Base-by-base conservation (phyloP, 2,113 vertebrate genomes). In the Tichodroma muraria region DNA sequence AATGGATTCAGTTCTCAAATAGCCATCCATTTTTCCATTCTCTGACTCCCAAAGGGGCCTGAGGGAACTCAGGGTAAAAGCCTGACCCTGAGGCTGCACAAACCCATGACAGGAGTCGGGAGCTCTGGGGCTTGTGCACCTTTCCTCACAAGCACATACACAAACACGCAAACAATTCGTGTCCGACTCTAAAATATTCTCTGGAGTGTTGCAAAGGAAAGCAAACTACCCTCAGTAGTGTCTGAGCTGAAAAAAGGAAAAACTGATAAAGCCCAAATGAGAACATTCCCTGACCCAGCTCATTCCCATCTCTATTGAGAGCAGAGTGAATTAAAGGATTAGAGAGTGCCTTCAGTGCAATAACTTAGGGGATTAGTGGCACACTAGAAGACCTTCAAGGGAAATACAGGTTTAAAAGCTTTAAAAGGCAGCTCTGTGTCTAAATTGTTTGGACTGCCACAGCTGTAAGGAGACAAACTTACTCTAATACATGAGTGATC, bases 371-470 rank as follows among this genome's bases (percentile, higher is more conserved):
- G 94, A 96, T 96, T 95, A 95, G 93, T 64, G 79, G 91, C 90
- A 94, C 82, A 66, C 84, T 80, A 80, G 93, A 92, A 85, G 81
- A 89, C 85, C 85, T 97, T 91, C 76, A 91, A 93, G 95, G 90
- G 95, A 95, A 97, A 96, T 93, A 83, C 4, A 90, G 90, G 94
- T 97, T 95, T 95, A 95, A 96, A 95, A 91, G 93, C 95, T 95
- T 90, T 97, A 97, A 97, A 95, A 95, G 88, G 93, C 90, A 94
- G 95, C 77, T 95, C 82, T 95, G 93, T 95, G 85, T 80, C 93
- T 94, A 93, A 97, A 93, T 83, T 93, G 92, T 93, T 94, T 94
- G 90, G 94, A 80, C 95, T 95, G 92, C 91, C 87, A 56, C 71
- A 88, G 94, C 94, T 91, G 88, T 89, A 84, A 63, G 91, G 85